phyloP scores from a whole-genome alignment of 2,113 vertebrate species.

The Pituophis catenifer region DNA sequence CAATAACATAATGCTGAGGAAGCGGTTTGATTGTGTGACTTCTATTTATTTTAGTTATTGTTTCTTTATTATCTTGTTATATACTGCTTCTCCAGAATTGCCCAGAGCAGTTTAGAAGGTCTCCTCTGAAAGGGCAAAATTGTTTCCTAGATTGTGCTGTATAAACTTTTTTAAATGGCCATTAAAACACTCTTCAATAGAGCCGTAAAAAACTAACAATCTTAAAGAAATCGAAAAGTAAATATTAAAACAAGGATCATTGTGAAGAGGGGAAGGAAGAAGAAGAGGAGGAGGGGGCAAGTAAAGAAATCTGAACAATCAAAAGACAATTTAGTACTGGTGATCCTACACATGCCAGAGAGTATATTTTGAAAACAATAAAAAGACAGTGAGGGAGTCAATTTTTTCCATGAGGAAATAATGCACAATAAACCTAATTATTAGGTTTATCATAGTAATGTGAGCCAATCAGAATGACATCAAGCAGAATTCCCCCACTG shows the following conservation, averaged over 20 bases:
- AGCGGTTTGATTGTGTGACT: neutral
- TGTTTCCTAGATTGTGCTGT: neutral
- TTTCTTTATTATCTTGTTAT: neutral
- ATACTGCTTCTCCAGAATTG: neutral
- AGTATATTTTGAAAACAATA: neutral
- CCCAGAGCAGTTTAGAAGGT: neutral
- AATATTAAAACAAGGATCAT: neutral
- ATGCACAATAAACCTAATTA: neutral
- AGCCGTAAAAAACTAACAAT: neutral
- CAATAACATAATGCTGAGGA: neutral
- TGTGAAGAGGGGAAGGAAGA: neutral
- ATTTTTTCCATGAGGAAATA: neutral
- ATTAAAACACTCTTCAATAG: neutral
- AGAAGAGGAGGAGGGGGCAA: neutral
- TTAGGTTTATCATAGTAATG: neutral
- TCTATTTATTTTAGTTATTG: neutral
- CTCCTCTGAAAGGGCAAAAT: neutral
- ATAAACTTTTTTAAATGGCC: neutral
- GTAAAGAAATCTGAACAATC: neutral
- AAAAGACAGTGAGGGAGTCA: neutral
- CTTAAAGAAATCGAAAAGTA: neutral
- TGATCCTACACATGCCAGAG: neutral
- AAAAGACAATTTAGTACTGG: neutral
- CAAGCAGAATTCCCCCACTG: neutral
- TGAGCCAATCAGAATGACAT: neutral